Conservation (phyloP, 1,140 invertebrate species). For the Hyposmocoma kahamanoa region DNA sequence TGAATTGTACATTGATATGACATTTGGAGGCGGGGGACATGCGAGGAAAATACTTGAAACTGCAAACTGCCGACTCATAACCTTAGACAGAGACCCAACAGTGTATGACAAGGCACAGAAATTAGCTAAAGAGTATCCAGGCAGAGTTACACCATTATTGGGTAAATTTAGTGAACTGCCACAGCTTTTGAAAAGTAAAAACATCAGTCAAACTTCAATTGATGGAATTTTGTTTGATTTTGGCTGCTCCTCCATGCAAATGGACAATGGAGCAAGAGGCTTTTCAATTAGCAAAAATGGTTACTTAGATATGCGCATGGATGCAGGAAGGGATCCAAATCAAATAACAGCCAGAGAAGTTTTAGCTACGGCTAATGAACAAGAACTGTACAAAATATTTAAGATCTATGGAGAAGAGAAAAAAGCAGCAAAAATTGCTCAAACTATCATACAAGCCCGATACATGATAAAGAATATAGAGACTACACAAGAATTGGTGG, state of each 20-base stretch:
- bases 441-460: conserved; percentile 90
- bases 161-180: conserved; percentile 93
- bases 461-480: conserved; percentile 85
- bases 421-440: conserved; percentile 88
- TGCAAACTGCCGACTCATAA: conserved; percentile 80
- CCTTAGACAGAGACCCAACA: conserved; percentile 91
- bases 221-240: conserved; percentile 95
- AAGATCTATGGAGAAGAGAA: conserved; percentile 95
- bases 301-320: conserved; percentile 97
- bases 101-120: conserved; percentile 80
- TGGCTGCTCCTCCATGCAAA: conserved; percentile 97
- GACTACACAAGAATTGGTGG: conserved; percentile 89
- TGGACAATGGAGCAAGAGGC: conserved; percentile 86
- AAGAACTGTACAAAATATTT: conserved; percentile 87
- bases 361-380: conserved; percentile 84
- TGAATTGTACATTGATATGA: conserved; percentile 88
- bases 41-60: conserved; percentile 76
- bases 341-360: conserved; percentile 90
- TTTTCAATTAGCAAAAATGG: conserved; percentile 91
- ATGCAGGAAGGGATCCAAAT: conserved; percentile 80
- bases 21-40: conserved; percentile 96
- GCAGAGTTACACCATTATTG: conserved; percentile 83
- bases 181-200: conserved; percentile 75
- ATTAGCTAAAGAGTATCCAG: conserved; percentile 79
- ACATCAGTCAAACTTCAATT: conserved; percentile 78